Percentiles rank a stretch among this genome's conserved stretches.
Conservation (phyloP, 92 coral and sea anemone genomes). For the Porites cylindrica region DNA sequence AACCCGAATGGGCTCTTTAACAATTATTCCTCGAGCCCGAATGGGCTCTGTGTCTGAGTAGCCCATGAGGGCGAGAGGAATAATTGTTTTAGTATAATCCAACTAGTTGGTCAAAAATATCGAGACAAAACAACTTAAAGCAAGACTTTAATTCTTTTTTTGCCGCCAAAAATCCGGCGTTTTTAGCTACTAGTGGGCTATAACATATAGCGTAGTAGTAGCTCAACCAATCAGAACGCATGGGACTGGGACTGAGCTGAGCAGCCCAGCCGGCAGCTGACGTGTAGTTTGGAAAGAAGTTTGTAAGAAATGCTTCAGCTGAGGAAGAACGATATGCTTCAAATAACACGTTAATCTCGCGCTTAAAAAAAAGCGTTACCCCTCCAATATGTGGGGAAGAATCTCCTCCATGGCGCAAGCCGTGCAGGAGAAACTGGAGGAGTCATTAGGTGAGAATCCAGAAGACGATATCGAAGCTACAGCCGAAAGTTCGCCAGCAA, state of each 20-base stretch:
- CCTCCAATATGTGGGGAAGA: slow-evolving; percentile 93
- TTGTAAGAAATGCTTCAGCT: slow-evolving; percentile 21
- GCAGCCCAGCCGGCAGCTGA: slow-evolving; percentile 54
- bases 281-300: slow-evolving; percentile 31
- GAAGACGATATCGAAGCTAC: slow-evolving; percentile 48
- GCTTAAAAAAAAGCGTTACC: slow-evolving; percentile 18
- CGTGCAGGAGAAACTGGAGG: slow-evolving; percentile 96
- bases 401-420: slow-evolving; percentile 88
- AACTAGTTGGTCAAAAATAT: no score
- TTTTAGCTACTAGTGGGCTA: no score
- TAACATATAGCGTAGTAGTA: no score
- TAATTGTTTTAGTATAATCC: no score
- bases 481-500: slow-evolving; percentile 33
- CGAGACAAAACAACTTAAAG: no score
- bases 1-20: no score
- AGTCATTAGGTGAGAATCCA: slow-evolving; percentile 87
- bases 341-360: background rate
- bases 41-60: no score
- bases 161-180: no score
- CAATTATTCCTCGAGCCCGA: no score
- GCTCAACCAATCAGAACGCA: no score
- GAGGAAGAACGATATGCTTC: slow-evolving; percentile 19
- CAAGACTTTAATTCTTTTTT: no score
- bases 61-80: no score
- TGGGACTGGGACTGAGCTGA: background rate